A percentile compares a stretch with the other conserved stretches of the same genome.
These are phyloP conservation scores for Anastrepha ludens DNA, from an alignment of 1,140 invertebrate genomes.

Conservation along the genomic window DNA sequence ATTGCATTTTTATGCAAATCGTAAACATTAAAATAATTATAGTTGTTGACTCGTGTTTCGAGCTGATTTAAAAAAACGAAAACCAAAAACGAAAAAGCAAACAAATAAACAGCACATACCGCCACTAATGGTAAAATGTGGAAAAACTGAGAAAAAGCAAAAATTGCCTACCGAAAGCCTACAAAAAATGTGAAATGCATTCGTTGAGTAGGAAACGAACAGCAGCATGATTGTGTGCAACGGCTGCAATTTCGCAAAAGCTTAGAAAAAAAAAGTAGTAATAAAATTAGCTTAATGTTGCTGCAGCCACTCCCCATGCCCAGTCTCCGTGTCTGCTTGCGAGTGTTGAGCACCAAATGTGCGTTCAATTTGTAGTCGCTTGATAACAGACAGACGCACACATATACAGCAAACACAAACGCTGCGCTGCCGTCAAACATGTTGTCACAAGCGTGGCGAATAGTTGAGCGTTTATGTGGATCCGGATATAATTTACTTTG, in stretches of 20 bases:
- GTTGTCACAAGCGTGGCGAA: conserved; percentile 46
- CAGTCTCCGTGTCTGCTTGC: neutral
- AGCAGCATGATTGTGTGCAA: neutral
- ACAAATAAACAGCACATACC: no score
- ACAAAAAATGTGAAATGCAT: conserved; percentile 26
- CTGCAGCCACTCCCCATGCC: neutral
- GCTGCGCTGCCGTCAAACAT: neutral
- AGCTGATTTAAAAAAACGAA: conserved; percentile 24
- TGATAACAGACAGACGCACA: neutral
- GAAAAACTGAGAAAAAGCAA: neutral
- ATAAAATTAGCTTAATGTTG: conserved; percentile 13
- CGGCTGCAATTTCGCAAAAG: neutral
- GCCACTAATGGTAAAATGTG: neutral
- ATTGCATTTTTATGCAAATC: conserved; percentile 60
- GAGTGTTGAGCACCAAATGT: neutral
- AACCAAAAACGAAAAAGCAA: neutral
- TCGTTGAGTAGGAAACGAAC: conserved; percentile 6
- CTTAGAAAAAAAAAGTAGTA: neutral
- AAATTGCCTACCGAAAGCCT: neutral
- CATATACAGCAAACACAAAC: neutral
- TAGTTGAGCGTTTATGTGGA: neutral
- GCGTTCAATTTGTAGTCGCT: neutral
- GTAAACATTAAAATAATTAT: conserved; percentile 59
- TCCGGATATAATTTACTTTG: conserved; percentile 44
- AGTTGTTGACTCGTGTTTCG: conserved; percentile 56